These are phyloP conservation scores for Napeogenes sylphis DNA, from an alignment of 2,888 invertebrate genomes.

Conservation along the genomic window DNA sequence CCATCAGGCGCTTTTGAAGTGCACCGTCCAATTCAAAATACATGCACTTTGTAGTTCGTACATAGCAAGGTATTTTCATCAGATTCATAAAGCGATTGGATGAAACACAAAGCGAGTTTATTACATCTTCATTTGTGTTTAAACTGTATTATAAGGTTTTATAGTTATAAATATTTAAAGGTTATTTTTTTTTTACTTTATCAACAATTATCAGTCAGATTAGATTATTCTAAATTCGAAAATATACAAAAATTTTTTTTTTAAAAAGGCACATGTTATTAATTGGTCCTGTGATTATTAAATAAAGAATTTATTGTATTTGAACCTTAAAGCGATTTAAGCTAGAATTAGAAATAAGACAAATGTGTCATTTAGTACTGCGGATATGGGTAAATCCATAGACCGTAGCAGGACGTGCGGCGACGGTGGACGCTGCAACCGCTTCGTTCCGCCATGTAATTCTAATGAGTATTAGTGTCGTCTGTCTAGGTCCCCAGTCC, in stretches of 20 bases:
- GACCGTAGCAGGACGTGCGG: slow-evolving; percentile 31
- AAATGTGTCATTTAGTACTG: slow-evolving; percentile 23
- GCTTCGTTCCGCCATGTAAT: slow-evolving; percentile 71
- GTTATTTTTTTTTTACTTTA: too few species aligned
- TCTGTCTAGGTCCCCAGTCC: slow-evolving; percentile 44
- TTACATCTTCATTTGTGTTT: not conserved
- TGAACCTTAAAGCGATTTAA: not conserved
- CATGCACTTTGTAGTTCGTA: slow-evolving; percentile 8
- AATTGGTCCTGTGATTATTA: not conserved
- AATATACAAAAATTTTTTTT: too few species aligned
- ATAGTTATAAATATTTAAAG: too few species aligned
- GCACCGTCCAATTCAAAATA: slow-evolving; percentile 20
- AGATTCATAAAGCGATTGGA: not conserved
- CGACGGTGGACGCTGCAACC: slow-evolving; percentile 33
- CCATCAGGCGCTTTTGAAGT: slow-evolving; percentile 33
- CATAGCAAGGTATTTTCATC: slow-evolving; percentile 5
- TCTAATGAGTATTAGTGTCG: slow-evolving; percentile 76
- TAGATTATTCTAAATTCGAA: too few species aligned
- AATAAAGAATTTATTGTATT: not conserved
- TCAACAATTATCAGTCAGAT: too few species aligned
- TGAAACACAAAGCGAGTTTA: not conserved
- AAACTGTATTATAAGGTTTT: not conserved
- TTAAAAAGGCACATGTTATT: too few species aligned
- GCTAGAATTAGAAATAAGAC: slow-evolving; percentile 14
- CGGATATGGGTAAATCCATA: slow-evolving; percentile 28